Conservation (phyloP, 2,113 vertebrate genomes). For the Callipepla squamata region DNA sequence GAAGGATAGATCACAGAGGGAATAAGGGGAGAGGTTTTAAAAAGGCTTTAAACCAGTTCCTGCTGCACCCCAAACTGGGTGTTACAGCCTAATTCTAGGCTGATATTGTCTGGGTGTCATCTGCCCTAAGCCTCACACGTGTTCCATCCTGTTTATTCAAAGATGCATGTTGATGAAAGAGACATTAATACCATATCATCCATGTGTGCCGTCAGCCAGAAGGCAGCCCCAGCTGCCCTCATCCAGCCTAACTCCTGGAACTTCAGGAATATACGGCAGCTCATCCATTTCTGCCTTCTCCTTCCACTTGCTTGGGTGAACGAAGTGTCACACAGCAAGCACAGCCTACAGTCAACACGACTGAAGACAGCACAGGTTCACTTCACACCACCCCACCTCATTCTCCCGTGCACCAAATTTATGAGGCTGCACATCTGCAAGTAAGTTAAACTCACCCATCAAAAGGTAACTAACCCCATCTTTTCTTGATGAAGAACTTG, state of each 20-base stretch:
- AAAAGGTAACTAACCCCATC: neutral
- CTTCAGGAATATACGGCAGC: rapidly evolving
- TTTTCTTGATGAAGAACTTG: neutral
- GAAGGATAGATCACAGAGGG: neutral
- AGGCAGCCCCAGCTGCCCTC: neutral
- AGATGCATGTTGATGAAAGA: neutral
- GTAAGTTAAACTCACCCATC: neutral
- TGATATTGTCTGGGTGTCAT: neutral
- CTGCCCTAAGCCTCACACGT: neutral
- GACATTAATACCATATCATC: neutral
- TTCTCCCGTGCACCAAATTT: neutral
- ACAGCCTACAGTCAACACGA: rapidly evolving
- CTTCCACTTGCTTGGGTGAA: neutral
- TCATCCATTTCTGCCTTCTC: neutral
- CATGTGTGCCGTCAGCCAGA: neutral
- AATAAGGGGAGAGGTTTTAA: neutral
- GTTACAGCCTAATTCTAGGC: neutral
- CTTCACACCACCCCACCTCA: neutral
- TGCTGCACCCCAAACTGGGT: neutral
- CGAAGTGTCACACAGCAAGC: rapidly evolving
- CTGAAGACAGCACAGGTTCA: neutral
- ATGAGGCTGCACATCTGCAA: neutral
- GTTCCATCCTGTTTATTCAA: neutral
- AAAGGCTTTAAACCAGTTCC: neutral
- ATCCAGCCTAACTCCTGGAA: neutral